phyloP scores from a whole-genome alignment of 2,797 vertebrate species.

The Propithecus deckenii region DNA sequence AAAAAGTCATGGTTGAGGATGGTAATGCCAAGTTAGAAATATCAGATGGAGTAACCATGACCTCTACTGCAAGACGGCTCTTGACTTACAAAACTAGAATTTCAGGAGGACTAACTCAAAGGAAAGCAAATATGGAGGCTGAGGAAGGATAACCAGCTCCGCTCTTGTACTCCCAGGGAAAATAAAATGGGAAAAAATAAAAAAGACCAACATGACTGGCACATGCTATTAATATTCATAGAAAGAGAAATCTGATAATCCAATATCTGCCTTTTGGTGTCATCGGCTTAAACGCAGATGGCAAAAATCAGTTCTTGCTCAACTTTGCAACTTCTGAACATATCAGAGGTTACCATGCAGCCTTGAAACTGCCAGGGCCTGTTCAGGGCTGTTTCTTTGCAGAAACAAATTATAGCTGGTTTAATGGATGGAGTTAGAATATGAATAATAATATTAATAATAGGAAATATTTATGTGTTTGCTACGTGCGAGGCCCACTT shows the following conservation, averaged over 20 bases:
- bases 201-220: background rate
- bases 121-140: background rate
- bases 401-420: background rate
- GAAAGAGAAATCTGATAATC: slow-evolving; percentile 2
- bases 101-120: background rate
- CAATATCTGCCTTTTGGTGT: background rate
- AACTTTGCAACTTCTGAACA: background rate
- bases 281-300: background rate
- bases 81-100: background rate
- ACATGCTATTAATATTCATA: background rate
- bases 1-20: background rate
- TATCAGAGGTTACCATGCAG: background rate
- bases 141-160: background rate
- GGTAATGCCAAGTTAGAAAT: background rate
- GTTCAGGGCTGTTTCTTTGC: background rate
- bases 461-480: background rate
- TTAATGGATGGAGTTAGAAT: background rate
- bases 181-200: background rate
- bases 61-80: background rate
- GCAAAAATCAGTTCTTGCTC: background rate
- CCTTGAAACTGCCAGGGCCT: too few relatives aligned
- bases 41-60: background rate
- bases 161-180: too few relatives aligned
- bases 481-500: background rate
- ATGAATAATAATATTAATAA: background rate